Conservation (phyloP, 2,797 vertebrate genomes). For the Cyprinella venusta region DNA sequence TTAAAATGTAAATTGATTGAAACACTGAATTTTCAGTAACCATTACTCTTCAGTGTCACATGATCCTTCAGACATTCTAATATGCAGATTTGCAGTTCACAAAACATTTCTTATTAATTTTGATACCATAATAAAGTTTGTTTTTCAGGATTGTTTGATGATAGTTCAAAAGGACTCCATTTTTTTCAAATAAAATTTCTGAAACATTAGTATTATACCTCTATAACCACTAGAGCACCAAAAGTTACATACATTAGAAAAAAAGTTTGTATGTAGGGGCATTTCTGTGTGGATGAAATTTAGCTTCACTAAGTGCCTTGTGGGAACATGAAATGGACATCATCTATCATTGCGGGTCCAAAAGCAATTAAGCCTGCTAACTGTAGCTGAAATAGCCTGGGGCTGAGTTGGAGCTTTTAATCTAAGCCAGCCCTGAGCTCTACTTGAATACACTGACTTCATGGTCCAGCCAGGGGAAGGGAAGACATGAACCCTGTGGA, state of each 20-base stretch:
- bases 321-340: conserved; percentile 30
- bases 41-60: no score
- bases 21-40: background rate
- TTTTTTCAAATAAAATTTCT: no score
- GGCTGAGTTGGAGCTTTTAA: conserved; percentile 44
- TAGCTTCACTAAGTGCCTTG: conserved; percentile 32
- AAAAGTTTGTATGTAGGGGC: background rate
- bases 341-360: conserved; percentile 45
- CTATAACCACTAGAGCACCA: no score
- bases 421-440: conserved; percentile 33
- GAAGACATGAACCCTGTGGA: conserved; percentile 46
- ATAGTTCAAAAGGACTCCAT: no score
- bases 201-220: no score
- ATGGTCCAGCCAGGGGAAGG: conserved; percentile 33
- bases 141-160: no score
- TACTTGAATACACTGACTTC: conserved; percentile 19
- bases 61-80: no score
- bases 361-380: conserved; percentile 52
- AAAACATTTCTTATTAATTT: background rate
- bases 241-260: no score
- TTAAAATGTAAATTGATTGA: no score
- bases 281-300: background rate
- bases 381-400: conserved; percentile 38
- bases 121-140: no score
- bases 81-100: background rate